Evolutionary conservation across 2,797 vertebrate species (phyloP), one percentile per base, ranked within the genome.

Genomic region (Oceanodroma leucorhoa): DNA sequence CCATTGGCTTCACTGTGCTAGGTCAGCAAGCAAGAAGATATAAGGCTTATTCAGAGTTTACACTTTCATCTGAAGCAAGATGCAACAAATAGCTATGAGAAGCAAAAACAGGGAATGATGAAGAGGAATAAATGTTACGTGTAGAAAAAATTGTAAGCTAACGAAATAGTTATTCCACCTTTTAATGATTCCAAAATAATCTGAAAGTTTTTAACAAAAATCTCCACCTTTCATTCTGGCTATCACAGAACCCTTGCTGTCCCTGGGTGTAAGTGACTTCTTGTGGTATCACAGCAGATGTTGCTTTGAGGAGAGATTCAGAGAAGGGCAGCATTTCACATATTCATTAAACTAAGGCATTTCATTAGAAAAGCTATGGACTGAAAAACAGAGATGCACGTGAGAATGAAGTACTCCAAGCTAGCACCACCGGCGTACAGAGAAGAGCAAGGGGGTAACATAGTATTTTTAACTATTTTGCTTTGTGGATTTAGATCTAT

Each of bases 201-300:
- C 55, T 40, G 34, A 93, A 94, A 90, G 46, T 40, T 85, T 94
- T 84, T 70, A 64, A 94, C 36, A 72, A 90, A 94, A 93, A 72
- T 46, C 41, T 67, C 32, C 48, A 60, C 32, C 36, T 79, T 81
- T 76, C 29, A 62, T 81, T 94, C 64, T 29, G 24, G 11, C 76
- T 91, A 2, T 51, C 58, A 64, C 55, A 84, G 58, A 95, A 88
- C 6, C 11, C 78, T 72, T 72, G 43, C 36, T 86, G 76, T 75
- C 54, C 50, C 27, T 62, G 32, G 15, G 48, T 34, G 6, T 11
- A 53, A 79, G 41, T 24, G n/a, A 73, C 48, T 84, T 66, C 64
- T 60, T 26, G 48, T 15, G 43, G 22, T 17, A 65, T 32, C 2
- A 5, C 8, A 78, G 51, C 43, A 91, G 43, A 90, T 5, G 1